Evolutionary conservation across 2,113 vertebrate species (phyloP).

Genomic region (Larimichthys polyactis): DNA sequence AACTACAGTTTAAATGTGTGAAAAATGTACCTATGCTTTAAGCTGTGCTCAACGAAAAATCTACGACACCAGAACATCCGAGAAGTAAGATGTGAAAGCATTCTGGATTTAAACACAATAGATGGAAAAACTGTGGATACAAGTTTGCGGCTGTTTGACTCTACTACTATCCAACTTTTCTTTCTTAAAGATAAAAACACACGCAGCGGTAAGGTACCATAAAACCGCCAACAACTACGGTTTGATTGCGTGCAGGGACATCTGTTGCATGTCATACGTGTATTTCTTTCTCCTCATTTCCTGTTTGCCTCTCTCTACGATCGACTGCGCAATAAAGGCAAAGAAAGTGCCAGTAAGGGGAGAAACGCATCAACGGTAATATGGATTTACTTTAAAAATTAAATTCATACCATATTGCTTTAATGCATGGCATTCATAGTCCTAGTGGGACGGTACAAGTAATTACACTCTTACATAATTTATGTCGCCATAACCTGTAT

Average conservation of each 20-base stretch:
- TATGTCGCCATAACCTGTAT: not conserved
- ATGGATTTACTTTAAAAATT: conserved; percentile 2
- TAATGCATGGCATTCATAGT: not conserved
- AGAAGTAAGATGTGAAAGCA: too few species aligned
- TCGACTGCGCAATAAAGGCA: not conserved
- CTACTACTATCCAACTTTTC: not conserved
- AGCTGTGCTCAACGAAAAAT: not conserved
- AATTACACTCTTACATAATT: conserved; percentile 5
- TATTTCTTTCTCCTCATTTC: not conserved
- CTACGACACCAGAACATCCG: not conserved
- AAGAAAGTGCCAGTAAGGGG: not conserved
- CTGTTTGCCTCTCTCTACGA: conserved; percentile 7
- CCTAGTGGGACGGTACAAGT: not conserved
- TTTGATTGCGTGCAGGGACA: not conserved
- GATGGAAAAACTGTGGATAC: not conserved
- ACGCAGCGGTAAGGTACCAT: too few species aligned
- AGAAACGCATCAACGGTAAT: not conserved
- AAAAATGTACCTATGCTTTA: too few species aligned
- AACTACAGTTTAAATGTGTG: not conserved
- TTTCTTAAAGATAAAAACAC: not conserved
- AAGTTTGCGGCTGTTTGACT: not conserved
- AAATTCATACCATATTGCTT: not conserved
- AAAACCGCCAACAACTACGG: not conserved
- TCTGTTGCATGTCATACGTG: not conserved
- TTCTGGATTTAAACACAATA: not conserved